Evolutionary conservation across 2,888 invertebrate genomes (phyloP).

Genomic region (Tryphoninae sp.): DNA sequence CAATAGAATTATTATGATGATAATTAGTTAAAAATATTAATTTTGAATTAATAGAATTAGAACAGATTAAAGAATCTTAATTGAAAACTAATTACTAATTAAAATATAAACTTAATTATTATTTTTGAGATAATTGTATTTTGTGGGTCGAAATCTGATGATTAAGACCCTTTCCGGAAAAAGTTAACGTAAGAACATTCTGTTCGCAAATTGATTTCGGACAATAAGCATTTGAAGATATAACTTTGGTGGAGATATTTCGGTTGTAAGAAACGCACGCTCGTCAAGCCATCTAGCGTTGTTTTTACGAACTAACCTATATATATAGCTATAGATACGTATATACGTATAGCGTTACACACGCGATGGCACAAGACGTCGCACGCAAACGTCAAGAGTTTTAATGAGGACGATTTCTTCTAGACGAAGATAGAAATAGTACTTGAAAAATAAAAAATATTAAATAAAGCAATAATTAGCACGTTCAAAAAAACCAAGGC

Average conservation of each 20-base stretch:
- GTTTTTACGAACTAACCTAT: constrained; percentile 19
- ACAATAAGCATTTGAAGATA: not conserved
- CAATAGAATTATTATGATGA: not conserved
- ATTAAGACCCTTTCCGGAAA: constrained; percentile 77
- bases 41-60: too few species aligned
- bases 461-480: not conserved
- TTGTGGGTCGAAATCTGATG: constrained; percentile 72
- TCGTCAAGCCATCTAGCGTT: constrained; percentile 36
- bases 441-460: not conserved
- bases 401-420: constrained; percentile 23
- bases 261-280: constrained; percentile 58
- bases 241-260: constrained; percentile 15
- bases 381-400: not conserved
- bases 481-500: not conserved
- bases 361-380: constrained; percentile 10
- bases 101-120: not conserved
- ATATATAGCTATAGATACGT: not conserved
- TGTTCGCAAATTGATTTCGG: constrained; percentile 62
- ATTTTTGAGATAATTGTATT: constrained; percentile 46
- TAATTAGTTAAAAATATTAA: not conserved
- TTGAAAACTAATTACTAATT: not conserved
- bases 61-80: not conserved
- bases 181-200: constrained; percentile 76
- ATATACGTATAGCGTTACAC: constrained; percentile 25
- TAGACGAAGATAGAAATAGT: constrained; percentile 2